Percentiles rank a stretch among this genome's conserved stretches.
These are phyloP conservation scores for Globia sparganii DNA, from an alignment of 2,888 invertebrate genomes.

Conservation along the genomic window DNA sequence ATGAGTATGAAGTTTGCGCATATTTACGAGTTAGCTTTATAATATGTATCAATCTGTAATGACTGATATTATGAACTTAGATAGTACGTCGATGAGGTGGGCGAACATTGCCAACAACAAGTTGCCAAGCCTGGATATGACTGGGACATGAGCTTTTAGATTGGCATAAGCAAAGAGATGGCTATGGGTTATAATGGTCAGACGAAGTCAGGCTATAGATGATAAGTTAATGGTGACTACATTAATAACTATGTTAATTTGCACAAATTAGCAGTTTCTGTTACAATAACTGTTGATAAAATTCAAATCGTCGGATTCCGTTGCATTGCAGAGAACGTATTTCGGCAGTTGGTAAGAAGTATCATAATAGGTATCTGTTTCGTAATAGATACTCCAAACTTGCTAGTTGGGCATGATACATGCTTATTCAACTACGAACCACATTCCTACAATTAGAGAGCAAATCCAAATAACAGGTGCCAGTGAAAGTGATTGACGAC, in stretches of 20 bases:
- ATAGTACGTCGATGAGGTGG: neutral
- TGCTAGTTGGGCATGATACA: slow-evolving; percentile 16
- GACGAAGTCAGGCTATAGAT: neutral
- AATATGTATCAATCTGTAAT: neutral
- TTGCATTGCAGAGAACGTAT: neutral
- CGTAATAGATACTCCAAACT: slow-evolving; percentile 34
- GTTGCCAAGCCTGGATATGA: neutral
- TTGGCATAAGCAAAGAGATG: neutral
- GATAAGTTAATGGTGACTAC: neutral
- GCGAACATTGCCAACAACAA: neutral
- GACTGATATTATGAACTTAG: neutral
- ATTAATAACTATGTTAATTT: neutral
- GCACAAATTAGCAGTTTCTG: neutral
- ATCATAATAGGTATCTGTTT: slow-evolving; percentile 5
- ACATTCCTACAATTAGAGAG: slow-evolving; percentile 65
- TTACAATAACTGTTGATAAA: neutral
- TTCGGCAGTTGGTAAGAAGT: neutral
- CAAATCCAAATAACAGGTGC: slow-evolving; percentile 60
- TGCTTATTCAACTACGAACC: slow-evolving; percentile 50
- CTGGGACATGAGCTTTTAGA: neutral
- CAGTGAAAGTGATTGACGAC: slow-evolving; percentile 65
- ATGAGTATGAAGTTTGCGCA: neutral
- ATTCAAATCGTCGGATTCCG: neutral
- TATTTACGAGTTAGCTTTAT: neutral
- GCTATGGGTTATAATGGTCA: neutral